Base-by-base conservation (phyloP, 2,888 invertebrate species). In the Epinotia ramella region DNA sequence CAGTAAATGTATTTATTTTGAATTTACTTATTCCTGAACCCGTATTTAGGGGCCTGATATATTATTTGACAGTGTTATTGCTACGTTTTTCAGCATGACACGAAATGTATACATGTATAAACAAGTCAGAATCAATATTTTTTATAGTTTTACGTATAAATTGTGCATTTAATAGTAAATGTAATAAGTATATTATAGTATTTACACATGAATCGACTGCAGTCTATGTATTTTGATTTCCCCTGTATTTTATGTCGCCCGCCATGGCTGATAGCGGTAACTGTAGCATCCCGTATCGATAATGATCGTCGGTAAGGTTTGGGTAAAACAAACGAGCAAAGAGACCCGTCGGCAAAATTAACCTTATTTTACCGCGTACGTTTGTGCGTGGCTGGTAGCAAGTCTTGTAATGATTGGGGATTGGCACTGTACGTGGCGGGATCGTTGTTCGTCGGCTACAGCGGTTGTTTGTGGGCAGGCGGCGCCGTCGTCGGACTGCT, bases 401-500 rank as follows among this genome's bases (percentile, higher is more conserved):
- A 67, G 24, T 28, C 16, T 2, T 24, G 24, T 28, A 28, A 13
- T 12, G 40, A 57, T 57, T 20, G 66, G 66, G 33, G 33, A 40
- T 57, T 13, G 20, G 13, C 40, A 9, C 40, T 57, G 40, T 33
- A 13, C 46, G n/a, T 44, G 68, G 68, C 20, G 49, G 66, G 65
- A n/a, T 44, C 64, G 28, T 73, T 63, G 68, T 78, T 73, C 56
- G 68, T 74, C 67, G 62, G 73, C 56, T 77, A 77, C 71, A 77
- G 73, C 73, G 79, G 80, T 81, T 81, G 84, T 88, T 84, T 88
- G 84, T 87, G 84, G 87, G 95, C 93, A 96, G 96, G 91, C 94
- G 95, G 93, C 96, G 95, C 90, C 93, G 95, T 96, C 92, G 85
- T 97, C 97, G 85, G 96, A 94, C 85, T 92, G 92, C 85, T 94